Evolutionary conservation across 2,113 vertebrate species (phyloP), one percentile per base, ranked within the genome.

Genomic region (Menura novaehollandiae): DNA sequence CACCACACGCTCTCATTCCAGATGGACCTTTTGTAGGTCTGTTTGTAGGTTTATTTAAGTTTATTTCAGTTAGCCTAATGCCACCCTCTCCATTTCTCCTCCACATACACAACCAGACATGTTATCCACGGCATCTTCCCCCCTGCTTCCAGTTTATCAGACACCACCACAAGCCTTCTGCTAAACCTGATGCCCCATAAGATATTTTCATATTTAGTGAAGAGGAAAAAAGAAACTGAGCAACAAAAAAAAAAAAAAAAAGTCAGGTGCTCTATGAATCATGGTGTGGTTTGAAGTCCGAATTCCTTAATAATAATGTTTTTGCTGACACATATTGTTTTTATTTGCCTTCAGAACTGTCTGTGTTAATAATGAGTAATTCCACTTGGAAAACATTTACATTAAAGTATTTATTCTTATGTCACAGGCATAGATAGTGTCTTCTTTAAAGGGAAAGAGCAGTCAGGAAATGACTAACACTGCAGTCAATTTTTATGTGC

Each of bases 221-320:
- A 87, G 47, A 75, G 49, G n/a, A 56, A 91, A 91, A 76, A 77
- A 82, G 39, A 69, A 75, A 74, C 9, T 11, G 10, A 82, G 52
- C 74, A 60, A 14, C 4, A 60, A 77, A 88, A 83, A 15, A 2
- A 6, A 32, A 53, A 39, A 33, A 59, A 67, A n/a, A 26, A 27
- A 69, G 72, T 91, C 94, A 95, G 84, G 96, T 97, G 81, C 33
- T 89, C 44, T 79, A 20, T 96, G 96, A 97, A 85, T 96, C 95
- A 96, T 46, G 17, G 14, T 76, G 84, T 60, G 81, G 84, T 94
- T 73, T 91, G 62, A 88, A 87, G 76, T 37, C 62, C 91, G 64
- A 93, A 91, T 89, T 97, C 94, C 46, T 91, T 55, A 93, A 92
- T 91, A 88, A 95, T n/a, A 87, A 91, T 68, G 37, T 4, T 93